Conservation (phyloP, 2,797 vertebrate species). For the Crypturellus tataupa region DNA sequence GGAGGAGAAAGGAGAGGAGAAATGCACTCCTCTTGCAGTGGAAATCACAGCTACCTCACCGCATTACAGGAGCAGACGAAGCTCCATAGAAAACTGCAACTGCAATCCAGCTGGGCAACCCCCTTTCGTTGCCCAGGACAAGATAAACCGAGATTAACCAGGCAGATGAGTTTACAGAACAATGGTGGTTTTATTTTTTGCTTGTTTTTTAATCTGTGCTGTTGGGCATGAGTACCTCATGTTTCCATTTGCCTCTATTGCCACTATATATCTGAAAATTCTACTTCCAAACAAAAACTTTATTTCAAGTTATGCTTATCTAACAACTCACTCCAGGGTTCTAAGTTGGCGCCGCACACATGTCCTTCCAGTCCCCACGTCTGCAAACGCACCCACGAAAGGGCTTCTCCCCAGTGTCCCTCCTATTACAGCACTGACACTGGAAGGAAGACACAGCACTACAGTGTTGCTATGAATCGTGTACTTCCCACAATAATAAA, state of each 20-base stretch:
- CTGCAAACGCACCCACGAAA: neutral
- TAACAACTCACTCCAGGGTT: neutral
- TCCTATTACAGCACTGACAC: neutral
- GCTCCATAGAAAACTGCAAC: neutral
- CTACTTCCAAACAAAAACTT: neutral
- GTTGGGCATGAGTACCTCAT: neutral
- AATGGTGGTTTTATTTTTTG: neutral
- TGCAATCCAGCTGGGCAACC: neutral
- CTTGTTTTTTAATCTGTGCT: neutral
- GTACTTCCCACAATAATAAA: neutral
- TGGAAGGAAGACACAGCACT: neutral
- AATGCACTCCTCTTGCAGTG: neutral
- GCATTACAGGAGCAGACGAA: neutral
- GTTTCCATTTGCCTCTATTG: neutral
- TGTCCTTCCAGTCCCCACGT: neutral
- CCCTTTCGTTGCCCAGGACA: neutral
- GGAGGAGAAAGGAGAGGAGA: conserved; percentile 1
- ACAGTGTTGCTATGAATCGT: neutral
- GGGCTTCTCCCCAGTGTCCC: neutral
- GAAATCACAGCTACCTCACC: too few species aligned
- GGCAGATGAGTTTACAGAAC: neutral
- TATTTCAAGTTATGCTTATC: neutral
- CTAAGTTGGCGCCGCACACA: neutral
- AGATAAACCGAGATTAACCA: neutral
- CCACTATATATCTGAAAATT: neutral